Evolutionary conservation across 2,797 vertebrate species (phyloP).

Genomic region (Erithacus rubecula): DNA sequence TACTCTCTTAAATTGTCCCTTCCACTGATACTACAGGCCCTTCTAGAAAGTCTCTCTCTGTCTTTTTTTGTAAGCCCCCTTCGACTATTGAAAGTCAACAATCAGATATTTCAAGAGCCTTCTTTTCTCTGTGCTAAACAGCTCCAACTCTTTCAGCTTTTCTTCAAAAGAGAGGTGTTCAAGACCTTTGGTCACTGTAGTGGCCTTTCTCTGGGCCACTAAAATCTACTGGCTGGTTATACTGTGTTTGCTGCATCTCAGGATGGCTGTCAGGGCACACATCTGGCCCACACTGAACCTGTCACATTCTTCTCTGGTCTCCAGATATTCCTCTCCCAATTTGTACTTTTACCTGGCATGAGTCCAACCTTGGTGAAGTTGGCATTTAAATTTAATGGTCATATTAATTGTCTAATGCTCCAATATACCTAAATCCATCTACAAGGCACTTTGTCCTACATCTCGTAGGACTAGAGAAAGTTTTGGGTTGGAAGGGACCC

Average conservation of each 20-base stretch:
- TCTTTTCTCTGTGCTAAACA: background rate
- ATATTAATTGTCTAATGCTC: background rate
- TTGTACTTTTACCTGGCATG: background rate
- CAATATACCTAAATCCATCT: background rate
- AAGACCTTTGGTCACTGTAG: background rate
- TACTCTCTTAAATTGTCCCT: background rate
- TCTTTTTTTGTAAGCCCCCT: background rate
- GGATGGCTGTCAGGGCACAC: background rate
- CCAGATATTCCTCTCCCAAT: fast-evolving
- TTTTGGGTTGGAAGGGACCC: background rate
- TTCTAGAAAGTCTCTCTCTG: background rate
- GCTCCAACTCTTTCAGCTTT: background rate
- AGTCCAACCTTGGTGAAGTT: background rate
- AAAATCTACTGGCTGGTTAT: background rate
- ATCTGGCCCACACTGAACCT: no score
- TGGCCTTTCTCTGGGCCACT: background rate
- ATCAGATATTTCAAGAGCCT: background rate
- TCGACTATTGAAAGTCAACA: background rate
- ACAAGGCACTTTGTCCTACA: background rate
- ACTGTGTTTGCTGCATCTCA: background rate
- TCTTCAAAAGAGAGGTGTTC: background rate
- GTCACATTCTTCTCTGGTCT: background rate
- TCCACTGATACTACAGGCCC: background rate
- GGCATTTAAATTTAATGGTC: background rate
- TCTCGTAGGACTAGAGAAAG: fast-evolving